Evolutionary conservation across 2,888 invertebrate species (phyloP).

Genomic region (Temnothorax ravouxi): DNA sequence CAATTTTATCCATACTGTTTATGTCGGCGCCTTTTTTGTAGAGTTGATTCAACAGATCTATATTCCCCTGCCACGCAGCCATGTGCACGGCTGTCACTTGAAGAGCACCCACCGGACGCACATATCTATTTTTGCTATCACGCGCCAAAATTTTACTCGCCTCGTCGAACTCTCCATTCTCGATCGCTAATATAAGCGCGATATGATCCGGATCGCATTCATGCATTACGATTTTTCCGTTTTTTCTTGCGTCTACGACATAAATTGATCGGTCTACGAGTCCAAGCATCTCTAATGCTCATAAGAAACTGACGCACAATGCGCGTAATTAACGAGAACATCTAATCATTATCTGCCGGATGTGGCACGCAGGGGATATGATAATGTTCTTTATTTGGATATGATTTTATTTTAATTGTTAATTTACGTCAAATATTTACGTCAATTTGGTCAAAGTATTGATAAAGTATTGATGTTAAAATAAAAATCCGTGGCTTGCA

Average conservation of each 20-base stretch:
- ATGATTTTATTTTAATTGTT: constrained; percentile 22
- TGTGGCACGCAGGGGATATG: constrained; percentile 60
- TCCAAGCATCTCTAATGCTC: not conserved
- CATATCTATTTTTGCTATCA: constrained; percentile 47
- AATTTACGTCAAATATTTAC: constrained; percentile 35
- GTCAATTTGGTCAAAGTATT: not conserved
- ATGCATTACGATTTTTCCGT: constrained; percentile 45
- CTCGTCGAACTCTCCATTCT: constrained; percentile 57
- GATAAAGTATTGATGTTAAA: not conserved
- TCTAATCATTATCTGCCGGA: constrained; percentile 58
- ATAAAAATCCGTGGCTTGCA: not conserved
- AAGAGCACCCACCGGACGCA: constrained; percentile 65
- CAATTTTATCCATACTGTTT: constrained; percentile 78
- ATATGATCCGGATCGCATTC: constrained; percentile 31
- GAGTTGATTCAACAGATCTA: constrained; percentile 65
- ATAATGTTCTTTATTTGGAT: not conserved
- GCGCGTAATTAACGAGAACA: not conserved
- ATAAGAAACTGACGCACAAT: constrained; percentile 8
- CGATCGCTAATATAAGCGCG: constrained; percentile 66
- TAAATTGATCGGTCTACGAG: not conserved
- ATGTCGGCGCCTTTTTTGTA: constrained; percentile 68
- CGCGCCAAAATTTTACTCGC: constrained; percentile 61
- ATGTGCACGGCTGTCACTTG: constrained; percentile 72
- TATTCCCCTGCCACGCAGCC: constrained; percentile 75
- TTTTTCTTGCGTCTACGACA: not conserved